Evolutionary conservation across 2,888 invertebrate species (phyloP), one percentile per base, ranked within the genome.

Genomic region (Steinernema hermaphroditum): DNA sequence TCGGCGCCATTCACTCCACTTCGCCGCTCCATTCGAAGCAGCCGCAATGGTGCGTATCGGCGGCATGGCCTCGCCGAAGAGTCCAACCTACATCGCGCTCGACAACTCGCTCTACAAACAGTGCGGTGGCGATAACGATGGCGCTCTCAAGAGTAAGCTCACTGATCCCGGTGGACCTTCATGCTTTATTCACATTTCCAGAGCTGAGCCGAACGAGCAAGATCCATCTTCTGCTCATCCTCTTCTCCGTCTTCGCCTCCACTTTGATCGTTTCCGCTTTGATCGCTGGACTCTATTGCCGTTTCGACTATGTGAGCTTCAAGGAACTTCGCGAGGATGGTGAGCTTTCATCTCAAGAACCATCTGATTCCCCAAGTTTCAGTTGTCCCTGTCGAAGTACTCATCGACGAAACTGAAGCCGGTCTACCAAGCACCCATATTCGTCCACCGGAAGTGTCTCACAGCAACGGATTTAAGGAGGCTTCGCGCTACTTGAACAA

Each of bases 401-500:
- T 62, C 32, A 32, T 62, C 62, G 32, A 32, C 62, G 32, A 34
- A 24, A 54, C 22, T 14, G 54, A 54, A n/a, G 62, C 62, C 14
- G 16, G 22, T 22, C 62, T 62, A 29, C 62, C 62, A 8, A 62
- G 29, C 62, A 62, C 62, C 62, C 62, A 62, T 32, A 62, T 62
- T 4, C 62, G 62, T n/a, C 32, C 62, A 16, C 29, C 62, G 8
- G 62, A 62, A 62, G 62, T 62, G 2, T 62, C 62, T 4, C 62
- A 62, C 62, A 62, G 29, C 62, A 62, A 62, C 19, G 62, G 62
- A 62, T 62, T 62, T 32, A 62, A 62, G 16, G 62, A 62, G 19
- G 62, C 62, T 16, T 62, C 62, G 9, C 62, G 62, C 32, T 62
- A 62, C 62, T 32, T 62, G 4, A 62, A 29, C 62, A 62, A 62